Evolutionary conservation across 1,140 invertebrate genomes (phyloP), one percentile per base, ranked within the genome.

Genomic region (Heliconius nattereri): DNA sequence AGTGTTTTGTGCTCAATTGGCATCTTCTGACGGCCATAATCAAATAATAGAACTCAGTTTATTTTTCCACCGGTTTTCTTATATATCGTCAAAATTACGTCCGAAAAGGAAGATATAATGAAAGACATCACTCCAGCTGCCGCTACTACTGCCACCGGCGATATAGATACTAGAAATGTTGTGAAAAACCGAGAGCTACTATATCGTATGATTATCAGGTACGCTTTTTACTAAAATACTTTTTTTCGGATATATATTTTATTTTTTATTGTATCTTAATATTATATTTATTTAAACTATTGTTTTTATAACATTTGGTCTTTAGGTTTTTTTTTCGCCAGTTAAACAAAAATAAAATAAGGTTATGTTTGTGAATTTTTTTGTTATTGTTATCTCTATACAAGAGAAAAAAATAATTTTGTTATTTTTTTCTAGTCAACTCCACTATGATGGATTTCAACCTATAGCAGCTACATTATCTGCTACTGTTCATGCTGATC

Each of bases 371-470:
- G n/a, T 45, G 40, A 45, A 13, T 16, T 16, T 45, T 45, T 45
- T 45, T 45, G 40, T 45, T 5, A 45, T 45, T 45, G 13, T 45
- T 16, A 45, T 0, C 32, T 7, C 7, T 35, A 32, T 13, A 2
- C 40, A 40, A 40, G 40, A 11, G 40, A 40, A 13, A 13, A 45
- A 45, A 23, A 3, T 57, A 52, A 52, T 52, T 52, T 20, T 52
- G 49, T 57, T 57, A 3, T 57, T 1, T 57, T 85, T 70, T 84
- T 90, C 80, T 92, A 99, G 98, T 87, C 98, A 98, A 92, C 90
- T 98, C 19, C 98, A 97, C 89, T 98, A 98, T 86, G 99, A 99
- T 96, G 99, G 99, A 8, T 97, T 99, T 93, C 98, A 99, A 92
- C 96, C 97, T 35, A 94, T 99, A 45, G 99, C 98, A 0, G 96